Evolutionary conservation across 2,113 vertebrate genomes (phyloP), one percentile per base, ranked within the genome.

Genomic region (Bos javanicus): DNA sequence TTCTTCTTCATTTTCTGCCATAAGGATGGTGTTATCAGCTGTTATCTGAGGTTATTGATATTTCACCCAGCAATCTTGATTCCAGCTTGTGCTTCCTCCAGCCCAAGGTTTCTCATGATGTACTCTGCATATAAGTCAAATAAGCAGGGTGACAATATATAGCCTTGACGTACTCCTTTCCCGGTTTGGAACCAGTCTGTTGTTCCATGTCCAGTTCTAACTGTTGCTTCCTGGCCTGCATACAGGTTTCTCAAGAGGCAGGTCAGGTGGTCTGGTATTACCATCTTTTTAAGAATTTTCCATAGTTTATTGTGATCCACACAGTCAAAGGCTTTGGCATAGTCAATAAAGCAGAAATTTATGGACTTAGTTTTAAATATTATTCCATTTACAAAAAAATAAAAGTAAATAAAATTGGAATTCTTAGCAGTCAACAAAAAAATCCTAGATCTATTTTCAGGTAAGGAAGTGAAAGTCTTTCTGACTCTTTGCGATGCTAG

Each of bases 361-460:
- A 56, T 26, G 30, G 78, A 74, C 81, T 74, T 46, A 89, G 46
- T 88, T 97, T 46, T 62, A 89, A 91, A 91, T 50, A 14, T 36
- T 87, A 52, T 67, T 67, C 48, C 56, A 48, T 76, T 97, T 86
- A 94, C 6, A 67, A 59, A 81, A 81, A 81, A 11, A 50, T 30
- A 17, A 17, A 78, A 16, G 5, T 30, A 19, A 46, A 4, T 48
- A 30, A 28, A 81, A 50, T 33, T 54, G 80, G 5, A 52, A 57
- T 81, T 81, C 30, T 84, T 84, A 81, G 2, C 9, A 62, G 6
- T 33, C 33, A 71, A 17, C 21, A 10, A 54, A 9, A 46, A 93
- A 87, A 54, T 81, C 11, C 14, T 78, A 36, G 3, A 43, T 84
- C 9, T 50, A 21, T 71, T 67, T 71, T 36, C n/a, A 71, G n/a